Evolutionary conservation across 2,113 vertebrate genomes (phyloP).

Genomic region (Cromileptes altivelis): DNA sequence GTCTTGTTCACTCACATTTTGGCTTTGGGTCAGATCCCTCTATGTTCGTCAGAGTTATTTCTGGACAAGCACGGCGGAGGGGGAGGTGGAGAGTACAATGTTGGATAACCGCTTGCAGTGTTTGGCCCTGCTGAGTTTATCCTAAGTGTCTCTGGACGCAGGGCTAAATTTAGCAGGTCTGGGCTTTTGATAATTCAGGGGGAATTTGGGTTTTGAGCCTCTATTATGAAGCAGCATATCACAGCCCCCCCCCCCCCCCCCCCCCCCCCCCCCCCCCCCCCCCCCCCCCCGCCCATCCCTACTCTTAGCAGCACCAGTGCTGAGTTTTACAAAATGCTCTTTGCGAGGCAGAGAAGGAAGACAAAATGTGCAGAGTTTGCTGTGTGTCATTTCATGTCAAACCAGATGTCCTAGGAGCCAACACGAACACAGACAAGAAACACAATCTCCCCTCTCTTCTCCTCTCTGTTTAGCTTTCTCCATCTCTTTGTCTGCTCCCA

Average conservation of each 20-base stretch:
- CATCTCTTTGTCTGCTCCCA: slow-evolving; percentile 35
- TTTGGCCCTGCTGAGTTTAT: slow-evolving; percentile 67
- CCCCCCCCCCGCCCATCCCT: slow-evolving; percentile 9
- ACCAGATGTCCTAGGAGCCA: slow-evolving; percentile 43
- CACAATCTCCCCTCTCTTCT: slow-evolving; percentile 14
- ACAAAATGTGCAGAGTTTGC: slow-evolving; percentile 72
- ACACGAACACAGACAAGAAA: slow-evolving; percentile 34
- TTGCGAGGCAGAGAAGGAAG: slow-evolving; percentile 34
- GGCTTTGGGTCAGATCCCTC: slow-evolving; percentile 58
- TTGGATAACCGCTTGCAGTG: slow-evolving; percentile 56
- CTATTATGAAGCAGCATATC: slow-evolving; percentile 48
- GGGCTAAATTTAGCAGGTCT: slow-evolving; percentile 75
- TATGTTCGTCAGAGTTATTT: slow-evolving; percentile 72
- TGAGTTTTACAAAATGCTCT: slow-evolving; percentile 66
- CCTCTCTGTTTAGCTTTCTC: slow-evolving; percentile 11
- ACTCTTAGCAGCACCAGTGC: slow-evolving; percentile 52
- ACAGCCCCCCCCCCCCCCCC: slow-evolving; percentile 38
- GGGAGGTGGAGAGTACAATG: slow-evolving; percentile 47
- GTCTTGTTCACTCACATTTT: slow-evolving; percentile 58
- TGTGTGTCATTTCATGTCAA: slow-evolving; percentile 71
- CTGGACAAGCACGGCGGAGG: slow-evolving; percentile 45
- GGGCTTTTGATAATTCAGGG: slow-evolving; percentile 69
- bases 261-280: slow-evolving; percentile 32
- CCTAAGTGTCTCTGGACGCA: slow-evolving; percentile 63
- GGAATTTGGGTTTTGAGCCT: slow-evolving; percentile 65